Conservation (phyloP, 1,140 invertebrate genomes). For the Oscheius sp. region DNA sequence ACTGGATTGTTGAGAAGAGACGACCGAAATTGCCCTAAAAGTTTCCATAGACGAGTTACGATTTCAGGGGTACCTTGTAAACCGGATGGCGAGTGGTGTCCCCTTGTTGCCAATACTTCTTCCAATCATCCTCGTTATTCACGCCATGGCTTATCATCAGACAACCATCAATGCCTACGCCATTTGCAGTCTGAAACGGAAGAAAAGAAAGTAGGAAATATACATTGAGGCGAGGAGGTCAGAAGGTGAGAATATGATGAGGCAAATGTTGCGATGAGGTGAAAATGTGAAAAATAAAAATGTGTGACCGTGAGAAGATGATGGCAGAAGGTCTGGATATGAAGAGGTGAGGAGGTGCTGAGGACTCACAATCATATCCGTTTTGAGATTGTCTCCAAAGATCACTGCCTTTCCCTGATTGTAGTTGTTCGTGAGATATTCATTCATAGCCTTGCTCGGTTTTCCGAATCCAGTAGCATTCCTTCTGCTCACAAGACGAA, state of each 20-base stretch:
- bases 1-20: too few relatives aligned
- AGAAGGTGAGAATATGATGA: too few relatives aligned
- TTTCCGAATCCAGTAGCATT: background rate
- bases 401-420: background rate
- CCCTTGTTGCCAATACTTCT: background rate
- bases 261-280: too few relatives aligned
- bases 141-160: background rate
- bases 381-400: background rate
- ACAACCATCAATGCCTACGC: background rate
- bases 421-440: background rate
- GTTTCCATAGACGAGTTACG: too few relatives aligned
- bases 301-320: too few relatives aligned
- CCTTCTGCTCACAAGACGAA: background rate
- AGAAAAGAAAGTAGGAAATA: background rate
- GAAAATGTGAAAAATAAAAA: too few relatives aligned
- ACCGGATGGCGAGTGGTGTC: background rate
- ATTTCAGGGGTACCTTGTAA: too few relatives aligned
- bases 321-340: too few relatives aligned
- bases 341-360: too few relatives aligned
- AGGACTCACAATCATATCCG: background rate
- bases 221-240: too few relatives aligned
- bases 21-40: too few relatives aligned
- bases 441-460: background rate
- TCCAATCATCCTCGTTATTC: background rate
- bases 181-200: background rate